Percentiles rank a stretch among this genome's conserved stretches.
Evolutionary conservation across 1,140 invertebrate species (phyloP).

Genomic region (Coenobita brevimanus): DNA sequence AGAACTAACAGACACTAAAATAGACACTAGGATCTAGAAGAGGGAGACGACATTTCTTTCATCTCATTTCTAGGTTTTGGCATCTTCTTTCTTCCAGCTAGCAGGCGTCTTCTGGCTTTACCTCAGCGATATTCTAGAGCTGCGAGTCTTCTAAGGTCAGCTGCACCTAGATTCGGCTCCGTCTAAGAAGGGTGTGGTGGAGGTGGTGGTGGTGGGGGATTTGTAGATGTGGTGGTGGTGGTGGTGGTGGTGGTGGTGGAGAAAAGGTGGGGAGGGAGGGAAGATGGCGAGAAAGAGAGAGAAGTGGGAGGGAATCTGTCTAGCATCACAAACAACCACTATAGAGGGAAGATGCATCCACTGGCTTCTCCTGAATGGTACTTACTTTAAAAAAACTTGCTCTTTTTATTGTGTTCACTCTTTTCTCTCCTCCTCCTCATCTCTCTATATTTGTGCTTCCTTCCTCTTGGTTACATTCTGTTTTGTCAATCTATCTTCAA

Average conservation of each 20-base stretch:
- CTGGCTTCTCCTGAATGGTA: too few relatives aligned
- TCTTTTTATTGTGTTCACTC: not conserved
- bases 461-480: not conserved
- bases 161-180: constrained; percentile 19
- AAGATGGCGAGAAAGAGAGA: too few relatives aligned
- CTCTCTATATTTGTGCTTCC: not conserved
- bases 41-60: not conserved
- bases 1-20: not conserved
- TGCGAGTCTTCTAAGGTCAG: constrained; percentile 34
- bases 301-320: too few relatives aligned
- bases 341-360: too few relatives aligned
- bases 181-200: constrained; percentile 24
- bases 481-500: not conserved
- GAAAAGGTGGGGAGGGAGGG: too few relatives aligned
- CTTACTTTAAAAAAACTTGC: not conserved
- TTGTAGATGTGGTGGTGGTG: too few relatives aligned
- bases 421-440: constrained; percentile 27
- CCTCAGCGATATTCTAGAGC: not conserved
- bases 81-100: constrained; percentile 36
- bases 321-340: too few relatives aligned
- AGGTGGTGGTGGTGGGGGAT: too few relatives aligned
- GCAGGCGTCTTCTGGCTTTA: not conserved
- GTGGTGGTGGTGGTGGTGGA: too few relatives aligned
- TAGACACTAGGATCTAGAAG: constrained; percentile 18
- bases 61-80: too few relatives aligned